Evolutionary conservation across 2,797 vertebrate genomes (phyloP).

Genomic region (Gastrophryne carolinensis): DNA sequence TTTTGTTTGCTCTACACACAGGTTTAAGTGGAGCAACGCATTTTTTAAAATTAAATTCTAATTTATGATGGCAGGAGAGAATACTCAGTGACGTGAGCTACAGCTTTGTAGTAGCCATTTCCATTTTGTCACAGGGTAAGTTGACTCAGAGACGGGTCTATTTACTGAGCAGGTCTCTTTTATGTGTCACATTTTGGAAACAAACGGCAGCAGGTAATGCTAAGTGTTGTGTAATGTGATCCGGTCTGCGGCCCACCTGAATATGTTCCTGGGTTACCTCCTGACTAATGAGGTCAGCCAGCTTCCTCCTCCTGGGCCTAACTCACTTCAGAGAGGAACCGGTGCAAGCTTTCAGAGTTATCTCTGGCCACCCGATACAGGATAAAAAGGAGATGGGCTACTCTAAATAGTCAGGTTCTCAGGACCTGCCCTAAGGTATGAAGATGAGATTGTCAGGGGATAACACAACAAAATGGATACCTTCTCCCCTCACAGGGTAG

Average conservation of each 20-base stretch:
- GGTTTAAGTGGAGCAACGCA: slow-evolving; percentile 19
- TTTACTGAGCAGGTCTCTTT: slow-evolving; percentile 38
- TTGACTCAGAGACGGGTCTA: slow-evolving; percentile 14
- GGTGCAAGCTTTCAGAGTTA: slow-evolving; percentile 44
- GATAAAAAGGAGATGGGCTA: slow-evolving; percentile 77
- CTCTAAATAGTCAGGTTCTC: slow-evolving; percentile 64
- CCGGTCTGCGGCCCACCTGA: slow-evolving; percentile 12
- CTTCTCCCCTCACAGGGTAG: slow-evolving; percentile 33
- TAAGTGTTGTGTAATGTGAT: slow-evolving; percentile 36
- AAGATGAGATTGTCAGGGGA: slow-evolving; percentile 68
- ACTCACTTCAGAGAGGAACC: slow-evolving; percentile 52
- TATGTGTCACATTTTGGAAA: slow-evolving; percentile 7
- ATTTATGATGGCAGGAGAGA: not conserved
- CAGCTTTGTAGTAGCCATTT: slow-evolving; percentile 5
- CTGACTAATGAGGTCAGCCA: slow-evolving; percentile 61
- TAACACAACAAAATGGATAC: slow-evolving; percentile 61
- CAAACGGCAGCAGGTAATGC: slow-evolving; percentile 12
- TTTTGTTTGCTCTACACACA: slow-evolving; percentile 17
- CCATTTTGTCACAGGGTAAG: slow-evolving; percentile 21
- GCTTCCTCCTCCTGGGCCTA: slow-evolving; percentile 53
- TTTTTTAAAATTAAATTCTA: slow-evolving; percentile 19
- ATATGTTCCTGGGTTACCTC: slow-evolving; percentile 45
- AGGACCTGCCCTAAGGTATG: slow-evolving; percentile 61
- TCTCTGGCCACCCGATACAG: slow-evolving; percentile 75
- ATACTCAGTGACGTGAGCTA: not conserved